Conservation (phyloP, 2,888 invertebrate genomes). For the Trachelus iudaicus region DNA sequence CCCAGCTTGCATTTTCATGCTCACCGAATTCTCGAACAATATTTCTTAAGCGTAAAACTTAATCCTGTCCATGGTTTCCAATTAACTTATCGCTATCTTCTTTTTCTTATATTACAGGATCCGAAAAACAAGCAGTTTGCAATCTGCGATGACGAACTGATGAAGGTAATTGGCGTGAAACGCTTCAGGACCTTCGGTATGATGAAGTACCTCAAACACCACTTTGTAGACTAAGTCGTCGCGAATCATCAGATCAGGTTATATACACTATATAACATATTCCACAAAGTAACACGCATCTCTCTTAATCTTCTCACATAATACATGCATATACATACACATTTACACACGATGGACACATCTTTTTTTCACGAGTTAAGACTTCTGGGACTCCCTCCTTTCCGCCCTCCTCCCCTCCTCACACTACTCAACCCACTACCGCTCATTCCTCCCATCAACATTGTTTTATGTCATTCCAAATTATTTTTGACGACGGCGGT, state of each 20-base stretch:
- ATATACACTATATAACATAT: slow-evolving; percentile 50
- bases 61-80: slow-evolving; percentile 4
- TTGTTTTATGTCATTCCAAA: slow-evolving; percentile 42
- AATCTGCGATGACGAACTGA: slow-evolving; percentile 90
- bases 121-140: slow-evolving; percentile 96
- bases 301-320: slow-evolving; percentile 51
- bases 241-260: slow-evolving; percentile 27
- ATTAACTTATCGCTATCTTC: neutral
- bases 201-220: slow-evolving; percentile 95
- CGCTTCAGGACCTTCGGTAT: slow-evolving; percentile 95
- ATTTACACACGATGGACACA: slow-evolving; percentile 40
- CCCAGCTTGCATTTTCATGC: neutral
- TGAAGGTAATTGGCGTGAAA: slow-evolving; percentile 90
- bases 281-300: slow-evolving; percentile 40
- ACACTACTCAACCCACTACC: neutral
- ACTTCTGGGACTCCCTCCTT: slow-evolving; percentile 18
- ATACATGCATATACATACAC: slow-evolving; percentile 30
- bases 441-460: neutral
- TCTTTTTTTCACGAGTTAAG: slow-evolving; percentile 42
- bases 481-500: slow-evolving; percentile 36
- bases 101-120: slow-evolving; percentile 69
- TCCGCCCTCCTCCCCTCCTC: too few species aligned
- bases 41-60: neutral
- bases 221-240: slow-evolving; percentile 76
- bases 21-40: slow-evolving; percentile 7